phyloP scores from a whole-genome alignment of 2,113 vertebrate species.

The Empidonax alnorum region DNA sequence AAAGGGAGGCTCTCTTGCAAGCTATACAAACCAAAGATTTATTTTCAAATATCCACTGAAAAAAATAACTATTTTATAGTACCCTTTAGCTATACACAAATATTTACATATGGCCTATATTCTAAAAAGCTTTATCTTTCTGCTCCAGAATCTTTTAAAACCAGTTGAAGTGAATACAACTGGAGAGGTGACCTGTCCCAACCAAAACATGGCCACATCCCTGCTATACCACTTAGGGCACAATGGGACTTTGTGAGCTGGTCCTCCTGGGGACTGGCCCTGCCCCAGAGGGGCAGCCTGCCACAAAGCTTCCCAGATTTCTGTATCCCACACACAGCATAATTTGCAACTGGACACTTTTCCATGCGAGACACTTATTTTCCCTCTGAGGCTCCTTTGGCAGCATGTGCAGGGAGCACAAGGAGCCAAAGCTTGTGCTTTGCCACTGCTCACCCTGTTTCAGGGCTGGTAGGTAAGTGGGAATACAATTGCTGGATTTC shows the following conservation, averaged over 20 bases:
- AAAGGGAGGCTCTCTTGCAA: neutral
- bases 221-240: neutral
- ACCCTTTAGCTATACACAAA: neutral
- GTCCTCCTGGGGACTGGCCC: neutral
- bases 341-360: neutral
- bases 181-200: neutral
- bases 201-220: neutral
- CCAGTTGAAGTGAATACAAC: neutral
- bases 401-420: accelerated
- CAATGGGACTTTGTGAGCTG: neutral
- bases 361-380: neutral
- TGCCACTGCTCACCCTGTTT: neutral
- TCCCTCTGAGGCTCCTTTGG: neutral
- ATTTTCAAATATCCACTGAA: neutral
- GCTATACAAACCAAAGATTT: neutral
- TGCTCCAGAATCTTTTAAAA: neutral
- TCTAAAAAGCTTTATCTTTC: neutral
- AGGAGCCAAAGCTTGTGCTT: neutral
- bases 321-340: accelerated
- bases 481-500: neutral
- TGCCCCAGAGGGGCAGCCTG: neutral
- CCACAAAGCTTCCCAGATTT: neutral
- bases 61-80: neutral
- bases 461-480: neutral
- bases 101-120: neutral